These are phyloP conservation scores for Sinelater perroti DNA, from an alignment of 2,888 invertebrate genomes.

Conservation along the genomic window DNA sequence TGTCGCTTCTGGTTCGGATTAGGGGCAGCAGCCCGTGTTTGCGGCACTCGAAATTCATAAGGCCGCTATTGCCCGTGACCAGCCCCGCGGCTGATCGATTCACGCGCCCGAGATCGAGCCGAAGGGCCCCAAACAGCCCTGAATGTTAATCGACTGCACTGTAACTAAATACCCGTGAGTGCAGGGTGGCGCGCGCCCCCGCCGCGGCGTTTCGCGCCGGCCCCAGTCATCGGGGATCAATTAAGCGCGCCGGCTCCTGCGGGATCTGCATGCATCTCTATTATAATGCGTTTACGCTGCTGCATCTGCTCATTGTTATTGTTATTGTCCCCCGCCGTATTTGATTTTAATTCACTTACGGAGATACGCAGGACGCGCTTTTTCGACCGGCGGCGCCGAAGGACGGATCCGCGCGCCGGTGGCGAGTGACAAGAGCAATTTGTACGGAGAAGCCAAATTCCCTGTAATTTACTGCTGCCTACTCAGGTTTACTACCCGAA, in stretches of 20 bases:
- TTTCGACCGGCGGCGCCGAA: too few species aligned
- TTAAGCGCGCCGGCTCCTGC: slow-evolving; percentile 48
- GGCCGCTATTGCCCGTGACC: background rate
- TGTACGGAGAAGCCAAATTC: slow-evolving; percentile 8
- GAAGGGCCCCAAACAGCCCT: slow-evolving; percentile 14
- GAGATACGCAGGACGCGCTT: slow-evolving; percentile 26
- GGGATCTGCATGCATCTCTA: slow-evolving; percentile 39
- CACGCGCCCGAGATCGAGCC: slow-evolving; percentile 3
- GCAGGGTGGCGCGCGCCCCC: slow-evolving; percentile 45
- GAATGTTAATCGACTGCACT: slow-evolving; percentile 38
- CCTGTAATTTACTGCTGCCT: slow-evolving; percentile 23
- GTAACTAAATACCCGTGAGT: slow-evolving; percentile 58
- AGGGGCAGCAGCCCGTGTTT: slow-evolving; percentile 38
- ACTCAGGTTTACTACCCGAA: slow-evolving; percentile 27
- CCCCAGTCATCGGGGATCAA: slow-evolving; percentile 60
- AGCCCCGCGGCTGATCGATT: background rate
- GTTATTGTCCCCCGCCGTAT: slow-evolving; percentile 36
- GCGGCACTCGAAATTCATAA: slow-evolving; percentile 2
- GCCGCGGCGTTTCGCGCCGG: slow-evolving; percentile 54
- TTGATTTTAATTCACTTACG: slow-evolving; percentile 39
- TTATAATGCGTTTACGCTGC: slow-evolving; percentile 40
- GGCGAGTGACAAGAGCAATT: slow-evolving; percentile 8
- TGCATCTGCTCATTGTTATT: slow-evolving; percentile 44
- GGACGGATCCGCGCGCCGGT: background rate
- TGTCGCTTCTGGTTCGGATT: slow-evolving; percentile 47